These are phyloP conservation scores for Chiridota heheva DNA, from an alignment of 35 echinoderm and acorn worm species.

Conservation along the genomic window DNA sequence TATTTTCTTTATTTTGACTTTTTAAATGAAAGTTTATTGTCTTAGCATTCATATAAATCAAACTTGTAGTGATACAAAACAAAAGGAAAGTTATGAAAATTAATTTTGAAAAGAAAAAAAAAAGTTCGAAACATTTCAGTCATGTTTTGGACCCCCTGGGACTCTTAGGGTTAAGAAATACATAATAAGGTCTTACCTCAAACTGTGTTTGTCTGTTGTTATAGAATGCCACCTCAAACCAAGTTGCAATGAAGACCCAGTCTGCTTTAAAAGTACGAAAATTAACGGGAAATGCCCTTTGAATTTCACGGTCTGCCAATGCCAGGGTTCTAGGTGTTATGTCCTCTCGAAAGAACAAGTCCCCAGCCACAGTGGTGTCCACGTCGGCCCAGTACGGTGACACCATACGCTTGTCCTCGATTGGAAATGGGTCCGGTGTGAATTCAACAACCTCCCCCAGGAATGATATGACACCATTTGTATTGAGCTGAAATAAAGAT, in stretches of 20 bases:
- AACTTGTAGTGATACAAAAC: too few relatives aligned
- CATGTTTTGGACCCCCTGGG: too few relatives aligned
- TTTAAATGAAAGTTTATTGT: too few relatives aligned
- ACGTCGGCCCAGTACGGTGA: slow-evolving; percentile 95
- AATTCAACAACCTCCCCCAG: slow-evolving; percentile 60
- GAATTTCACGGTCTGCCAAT: slow-evolving; percentile 41
- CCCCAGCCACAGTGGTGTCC: slow-evolving; percentile 27
- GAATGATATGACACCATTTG: slow-evolving; percentile 90
- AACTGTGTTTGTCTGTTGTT: slow-evolving; percentile 4
- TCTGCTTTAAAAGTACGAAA: slow-evolving; percentile 42
- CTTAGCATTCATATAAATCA: too few relatives aligned
- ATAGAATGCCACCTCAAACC: slow-evolving; percentile 78
- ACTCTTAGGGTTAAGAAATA: neutral
- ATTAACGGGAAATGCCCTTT: slow-evolving; percentile 52
- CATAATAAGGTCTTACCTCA: neutral
- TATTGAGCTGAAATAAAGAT: slow-evolving; percentile 62
- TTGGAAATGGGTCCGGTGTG: slow-evolving; percentile 74
- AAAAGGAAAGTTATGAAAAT: too few relatives aligned
- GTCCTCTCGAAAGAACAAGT: slow-evolving; percentile 67
- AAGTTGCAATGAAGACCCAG: slow-evolving; percentile 79
- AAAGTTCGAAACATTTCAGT: too few relatives aligned
- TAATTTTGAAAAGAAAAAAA: too few relatives aligned
- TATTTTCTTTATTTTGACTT: too few relatives aligned
- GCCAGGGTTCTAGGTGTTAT: slow-evolving; percentile 27
- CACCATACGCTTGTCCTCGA: slow-evolving; percentile 67